Conservation (phyloP, 2,888 invertebrate species). For the Trypoxylon attenuatum region DNA sequence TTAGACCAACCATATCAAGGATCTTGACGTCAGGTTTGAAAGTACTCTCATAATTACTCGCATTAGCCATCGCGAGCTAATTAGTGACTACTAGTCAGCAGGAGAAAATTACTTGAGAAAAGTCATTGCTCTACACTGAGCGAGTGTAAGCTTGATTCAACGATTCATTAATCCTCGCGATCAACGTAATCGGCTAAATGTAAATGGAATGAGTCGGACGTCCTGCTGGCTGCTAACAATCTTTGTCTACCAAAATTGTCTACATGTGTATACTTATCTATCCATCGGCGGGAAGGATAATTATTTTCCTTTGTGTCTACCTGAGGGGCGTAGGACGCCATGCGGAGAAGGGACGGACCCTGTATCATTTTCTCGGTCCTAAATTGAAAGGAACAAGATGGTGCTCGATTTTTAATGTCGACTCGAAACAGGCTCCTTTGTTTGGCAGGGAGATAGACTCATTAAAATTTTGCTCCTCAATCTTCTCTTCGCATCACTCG, state of each 20-base stretch:
- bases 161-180: slow-evolving; percentile 28
- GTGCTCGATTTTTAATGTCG: slow-evolving; percentile 23
- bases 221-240: slow-evolving; percentile 54
- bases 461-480: background rate
- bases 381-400: slow-evolving; percentile 60
- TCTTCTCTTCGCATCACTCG: too few species aligned
- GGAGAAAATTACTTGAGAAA: slow-evolving; percentile 11
- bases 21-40: too few species aligned
- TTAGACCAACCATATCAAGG: too few species aligned
- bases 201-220: slow-evolving; percentile 17
- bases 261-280: slow-evolving; percentile 47
- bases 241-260: slow-evolving; percentile 54
- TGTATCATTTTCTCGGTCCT: slow-evolving; percentile 50
- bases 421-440: slow-evolving; percentile 7
- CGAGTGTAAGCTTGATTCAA: slow-evolving; percentile 33
- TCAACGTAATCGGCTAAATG: slow-evolving; percentile 24
- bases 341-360: slow-evolving; percentile 58
- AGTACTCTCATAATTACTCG: too few species aligned
- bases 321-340: slow-evolving; percentile 62
- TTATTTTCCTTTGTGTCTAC: slow-evolving; percentile 68
- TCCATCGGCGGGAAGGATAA: slow-evolving; percentile 64
- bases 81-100: background rate
- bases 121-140: slow-evolving; percentile 6
- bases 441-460: background rate
- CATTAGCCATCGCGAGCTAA: background rate